A percentile compares a stretch with the other conserved stretches of the same genome.
Conservation (phyloP, 2,888 invertebrate species). For the Xanthorhoe designata region DNA sequence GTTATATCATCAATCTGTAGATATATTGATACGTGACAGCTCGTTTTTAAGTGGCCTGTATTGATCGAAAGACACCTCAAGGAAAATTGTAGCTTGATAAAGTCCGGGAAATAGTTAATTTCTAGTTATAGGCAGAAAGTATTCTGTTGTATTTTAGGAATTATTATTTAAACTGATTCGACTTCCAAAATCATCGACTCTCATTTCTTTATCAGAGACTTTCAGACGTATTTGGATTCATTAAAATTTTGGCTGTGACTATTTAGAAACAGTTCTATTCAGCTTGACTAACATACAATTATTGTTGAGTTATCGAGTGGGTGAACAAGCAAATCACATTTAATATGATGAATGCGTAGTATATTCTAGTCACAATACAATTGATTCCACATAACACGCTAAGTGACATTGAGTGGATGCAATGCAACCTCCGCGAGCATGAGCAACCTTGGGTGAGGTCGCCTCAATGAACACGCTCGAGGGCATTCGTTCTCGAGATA, state of each 20-base stretch:
- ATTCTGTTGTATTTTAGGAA: neutral
- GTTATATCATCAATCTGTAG: slow-evolving; percentile 2
- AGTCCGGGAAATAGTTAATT: slow-evolving; percentile 11
- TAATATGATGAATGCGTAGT: neutral
- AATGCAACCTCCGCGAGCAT: slow-evolving; percentile 36
- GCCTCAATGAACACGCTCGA: slow-evolving; percentile 32
- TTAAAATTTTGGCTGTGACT: no score
- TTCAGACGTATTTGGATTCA: no score
- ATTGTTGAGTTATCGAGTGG: neutral
- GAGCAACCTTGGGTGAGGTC: slow-evolving; percentile 40
- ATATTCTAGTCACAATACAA: slow-evolving; percentile 18
- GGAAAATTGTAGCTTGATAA: slow-evolving; percentile 17
- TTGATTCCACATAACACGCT: slow-evolving; percentile 21
- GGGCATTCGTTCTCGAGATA: slow-evolving; percentile 33
- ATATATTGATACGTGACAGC: slow-evolving; percentile 1
- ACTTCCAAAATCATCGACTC: no score
- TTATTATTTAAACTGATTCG: no score
- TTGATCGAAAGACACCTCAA: slow-evolving; percentile 15
- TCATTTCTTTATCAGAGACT: no score
- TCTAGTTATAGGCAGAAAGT: slow-evolving; percentile 4
- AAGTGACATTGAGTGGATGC: slow-evolving; percentile 38
- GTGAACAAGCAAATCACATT: neutral
- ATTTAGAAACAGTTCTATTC: no score
- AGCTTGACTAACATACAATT: neutral
- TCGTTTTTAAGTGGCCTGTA: slow-evolving; percentile 10